Percentiles rank a stretch among this genome's conserved stretches.
Conservation (phyloP, 30 jellyfish, hydroid and myxozoan genomes). For the Hydractinia symbiolongicarpus region DNA sequence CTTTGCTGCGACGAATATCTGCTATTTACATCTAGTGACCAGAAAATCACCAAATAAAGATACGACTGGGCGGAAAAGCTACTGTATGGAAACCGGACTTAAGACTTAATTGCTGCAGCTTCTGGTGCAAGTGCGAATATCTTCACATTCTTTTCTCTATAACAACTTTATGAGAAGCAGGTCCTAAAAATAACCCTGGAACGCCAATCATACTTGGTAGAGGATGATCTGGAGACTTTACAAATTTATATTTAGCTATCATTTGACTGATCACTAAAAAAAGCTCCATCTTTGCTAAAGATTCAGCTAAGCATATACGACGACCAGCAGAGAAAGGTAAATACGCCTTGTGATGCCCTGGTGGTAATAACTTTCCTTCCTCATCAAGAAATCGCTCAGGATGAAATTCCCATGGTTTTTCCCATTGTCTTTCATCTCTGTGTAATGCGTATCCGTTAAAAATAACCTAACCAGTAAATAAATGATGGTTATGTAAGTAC, state of each 20-base stretch:
- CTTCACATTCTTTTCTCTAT: conserved; percentile 10
- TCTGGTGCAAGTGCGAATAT: too few species aligned
- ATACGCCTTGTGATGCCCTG: conserved; percentile 58
- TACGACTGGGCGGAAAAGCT: too few species aligned
- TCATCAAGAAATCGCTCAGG: conserved; percentile 68
- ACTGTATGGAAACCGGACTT: too few species aligned
- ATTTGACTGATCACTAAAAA: conserved; percentile 48
- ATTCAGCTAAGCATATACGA: conserved; percentile 70
- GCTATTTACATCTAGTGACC: too few species aligned
- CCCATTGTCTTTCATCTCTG: conserved; percentile 59
- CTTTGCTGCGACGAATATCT: too few species aligned
- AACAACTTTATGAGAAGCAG: conserved; percentile 50
- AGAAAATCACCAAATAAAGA: too few species aligned
- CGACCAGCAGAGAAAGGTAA: conserved; percentile 83
- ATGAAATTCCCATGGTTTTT: conserved; percentile 45
- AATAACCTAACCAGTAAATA: conserved; percentile 45
- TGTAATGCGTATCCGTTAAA: conserved; percentile 69
- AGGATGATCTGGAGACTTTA: conserved; percentile 61
- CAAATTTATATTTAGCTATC: conserved; percentile 45
- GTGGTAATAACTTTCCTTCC: conserved; percentile 47
- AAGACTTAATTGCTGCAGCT: too few species aligned
- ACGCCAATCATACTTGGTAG: conserved; percentile 63
- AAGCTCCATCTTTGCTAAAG: conserved; percentile 67
- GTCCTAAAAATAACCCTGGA: conserved; percentile 71
- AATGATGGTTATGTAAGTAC: background rate